Evolutionary conservation across 2,797 vertebrate genomes (phyloP), one percentile per base, ranked within the genome.

Genomic region (Scleropages formosus): DNA sequence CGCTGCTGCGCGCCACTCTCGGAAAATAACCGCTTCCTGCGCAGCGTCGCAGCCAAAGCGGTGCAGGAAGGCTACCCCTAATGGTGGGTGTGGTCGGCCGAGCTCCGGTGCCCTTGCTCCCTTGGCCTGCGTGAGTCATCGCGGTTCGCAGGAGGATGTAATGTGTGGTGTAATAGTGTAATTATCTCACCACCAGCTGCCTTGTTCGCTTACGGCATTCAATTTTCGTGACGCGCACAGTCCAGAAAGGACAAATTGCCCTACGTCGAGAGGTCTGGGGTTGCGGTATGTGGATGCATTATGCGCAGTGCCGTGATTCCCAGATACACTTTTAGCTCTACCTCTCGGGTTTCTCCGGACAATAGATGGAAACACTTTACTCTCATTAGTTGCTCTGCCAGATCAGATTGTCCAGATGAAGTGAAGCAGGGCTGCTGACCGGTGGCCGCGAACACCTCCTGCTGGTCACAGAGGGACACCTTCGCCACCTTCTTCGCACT

Each of bases 71-170:
- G 64, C 24, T 44, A 64, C n/a, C 6, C 51, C 51, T 68, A 47
- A 59, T 68, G 64, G 56, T 49, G 64, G 53, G 53, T 58, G n/a
- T 11, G 53, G 74, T 68, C 63, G 46, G 67, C 75, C 24, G 60
- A 53, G 31, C 74, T 53, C 39, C 4, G 18, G 53, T 67, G 31
- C 39, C 22, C 18, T 20, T 6, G 58, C 15, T 59, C 51, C 53
- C 15, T 51, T 31, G 53, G 64, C 53, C 74, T 7, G 18, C 11
- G 27, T 75, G 74, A 75, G 20, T 75, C 64, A 60, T n/a, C 12
- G 18, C n/a, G 24, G 18, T 22, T 51, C 64, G 65, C 13, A 67
- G 26, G 49, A 8, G 49, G 46, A 69, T 46, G 67, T 69, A 69
- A 69, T 69, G 64, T 27, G 74, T 12, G n/a, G 56, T 31, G 64